phyloP scores from a whole-genome alignment of 2,888 invertebrate genomes.

The Catocala fraxini region DNA sequence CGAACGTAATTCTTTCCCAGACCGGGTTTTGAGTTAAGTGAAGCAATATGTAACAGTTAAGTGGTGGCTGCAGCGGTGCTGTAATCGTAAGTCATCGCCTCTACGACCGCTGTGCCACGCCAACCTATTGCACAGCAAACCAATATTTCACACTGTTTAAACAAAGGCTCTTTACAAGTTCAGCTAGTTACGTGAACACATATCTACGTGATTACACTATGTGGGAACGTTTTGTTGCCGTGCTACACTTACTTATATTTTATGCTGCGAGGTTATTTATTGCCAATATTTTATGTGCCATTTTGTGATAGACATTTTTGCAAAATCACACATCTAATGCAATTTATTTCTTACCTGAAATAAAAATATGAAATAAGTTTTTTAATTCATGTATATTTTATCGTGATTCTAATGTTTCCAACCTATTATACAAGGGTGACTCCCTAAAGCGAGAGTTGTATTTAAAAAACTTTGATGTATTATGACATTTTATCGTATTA shows the following conservation, averaged over 20 bases:
- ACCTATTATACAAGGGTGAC: not conserved
- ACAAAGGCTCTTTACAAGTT: slow-evolving; percentile 59
- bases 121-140: slow-evolving; percentile 60
- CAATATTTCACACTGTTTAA: slow-evolving; percentile 69
- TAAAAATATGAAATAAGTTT: no score
- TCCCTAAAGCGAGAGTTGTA: not conserved
- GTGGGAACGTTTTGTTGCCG: slow-evolving; percentile 4
- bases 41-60: slow-evolving; percentile 78
- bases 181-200: slow-evolving; percentile 37
- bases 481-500: slow-evolving; percentile 11
- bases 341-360: no score
- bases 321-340: no score
- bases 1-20: slow-evolving; percentile 69
- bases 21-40: slow-evolving; percentile 76
- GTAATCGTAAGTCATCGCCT: slow-evolving; percentile 76
- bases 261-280: not conserved
- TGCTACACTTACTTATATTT: slow-evolving; percentile 3
- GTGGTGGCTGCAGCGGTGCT: slow-evolving; percentile 68
- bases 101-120: slow-evolving; percentile 57
- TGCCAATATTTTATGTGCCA: not conserved
- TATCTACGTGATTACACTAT: slow-evolving; percentile 15
- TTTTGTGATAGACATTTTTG: no score
- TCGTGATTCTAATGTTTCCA: not conserved
- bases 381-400: no score
- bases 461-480: slow-evolving; percentile 4